Evolutionary conservation across 2,797 vertebrate genomes (phyloP).

Genomic region (Rhodeus uyekii): DNA sequence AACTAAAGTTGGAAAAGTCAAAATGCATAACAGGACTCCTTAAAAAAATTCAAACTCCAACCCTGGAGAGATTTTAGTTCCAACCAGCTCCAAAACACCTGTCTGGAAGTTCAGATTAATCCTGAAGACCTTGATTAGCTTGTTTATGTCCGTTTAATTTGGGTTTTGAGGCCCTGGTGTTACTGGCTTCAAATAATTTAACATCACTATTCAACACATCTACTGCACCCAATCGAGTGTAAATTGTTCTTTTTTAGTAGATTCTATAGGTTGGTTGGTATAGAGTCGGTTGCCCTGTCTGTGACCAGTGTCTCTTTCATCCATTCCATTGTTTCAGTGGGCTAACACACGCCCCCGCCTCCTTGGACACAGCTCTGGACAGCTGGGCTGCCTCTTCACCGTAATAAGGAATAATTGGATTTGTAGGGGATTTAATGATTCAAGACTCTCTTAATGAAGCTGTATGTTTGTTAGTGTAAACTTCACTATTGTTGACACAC

Average conservation of each 20-base stretch:
- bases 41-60: too few species aligned
- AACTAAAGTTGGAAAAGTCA: too few species aligned
- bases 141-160: background rate
- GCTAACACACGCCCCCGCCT: constrained; percentile 27
- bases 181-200: background rate
- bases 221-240: background rate
- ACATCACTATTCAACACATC: too few species aligned
- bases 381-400: constrained; percentile 54
- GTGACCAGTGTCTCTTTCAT: constrained; percentile 44
- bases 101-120: background rate
- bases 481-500: constrained; percentile 40
- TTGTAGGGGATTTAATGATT: constrained; percentile 67
- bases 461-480: constrained; percentile 57
- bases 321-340: constrained; percentile 51
- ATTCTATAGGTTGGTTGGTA: background rate
- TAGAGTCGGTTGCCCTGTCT: constrained; percentile 27
- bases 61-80: too few species aligned
- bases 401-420: constrained; percentile 69
- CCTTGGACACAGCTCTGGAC: constrained; percentile 24
- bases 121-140: background rate
- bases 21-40: too few species aligned
- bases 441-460: constrained; percentile 72
- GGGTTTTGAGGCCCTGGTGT: background rate
- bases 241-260: background rate
- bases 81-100: background rate